Evolutionary conservation across 1,140 invertebrate genomes (phyloP).

Genomic region (Calephelis virginiensis): DNA sequence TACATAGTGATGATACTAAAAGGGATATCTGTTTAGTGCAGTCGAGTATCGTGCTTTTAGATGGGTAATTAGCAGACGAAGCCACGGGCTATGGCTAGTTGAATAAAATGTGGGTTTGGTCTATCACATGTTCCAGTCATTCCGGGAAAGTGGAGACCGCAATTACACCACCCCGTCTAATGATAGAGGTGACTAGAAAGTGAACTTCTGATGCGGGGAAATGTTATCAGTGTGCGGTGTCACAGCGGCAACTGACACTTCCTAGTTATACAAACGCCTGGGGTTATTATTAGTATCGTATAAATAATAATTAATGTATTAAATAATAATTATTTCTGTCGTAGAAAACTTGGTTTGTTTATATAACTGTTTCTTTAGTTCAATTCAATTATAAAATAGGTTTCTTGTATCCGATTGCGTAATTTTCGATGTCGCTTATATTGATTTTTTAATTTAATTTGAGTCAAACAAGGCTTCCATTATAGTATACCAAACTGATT

Average conservation of each 20-base stretch:
- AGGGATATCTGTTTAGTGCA: no score
- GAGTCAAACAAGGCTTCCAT: no score
- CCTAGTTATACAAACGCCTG: not conserved
- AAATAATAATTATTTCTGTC: conserved; percentile 7
- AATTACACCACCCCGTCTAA: conserved; percentile 4
- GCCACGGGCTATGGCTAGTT: no score
- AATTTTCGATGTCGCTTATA: no score
- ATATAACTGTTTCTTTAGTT: not conserved
- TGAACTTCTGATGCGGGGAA: not conserved
- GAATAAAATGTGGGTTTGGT: no score
- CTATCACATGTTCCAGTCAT: not conserved
- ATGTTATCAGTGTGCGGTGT: conserved; percentile 1
- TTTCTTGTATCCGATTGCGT: no score
- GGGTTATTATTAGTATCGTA: conserved; percentile 10
- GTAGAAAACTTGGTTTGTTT: not conserved
- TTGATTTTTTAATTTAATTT: no score
- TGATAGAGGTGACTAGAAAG: conserved; percentile 5
- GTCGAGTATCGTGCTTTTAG: not conserved
- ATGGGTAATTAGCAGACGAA: not conserved
- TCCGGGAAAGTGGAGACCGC: not conserved
- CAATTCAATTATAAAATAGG: not conserved
- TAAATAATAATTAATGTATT: conserved; percentile 13
- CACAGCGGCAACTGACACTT: conserved; percentile 11
- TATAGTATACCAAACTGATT: no score
- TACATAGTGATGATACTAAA: no score